Evolutionary conservation across 23 tunicate genomes (phyloP).

Genomic region (Styela clava): DNA sequence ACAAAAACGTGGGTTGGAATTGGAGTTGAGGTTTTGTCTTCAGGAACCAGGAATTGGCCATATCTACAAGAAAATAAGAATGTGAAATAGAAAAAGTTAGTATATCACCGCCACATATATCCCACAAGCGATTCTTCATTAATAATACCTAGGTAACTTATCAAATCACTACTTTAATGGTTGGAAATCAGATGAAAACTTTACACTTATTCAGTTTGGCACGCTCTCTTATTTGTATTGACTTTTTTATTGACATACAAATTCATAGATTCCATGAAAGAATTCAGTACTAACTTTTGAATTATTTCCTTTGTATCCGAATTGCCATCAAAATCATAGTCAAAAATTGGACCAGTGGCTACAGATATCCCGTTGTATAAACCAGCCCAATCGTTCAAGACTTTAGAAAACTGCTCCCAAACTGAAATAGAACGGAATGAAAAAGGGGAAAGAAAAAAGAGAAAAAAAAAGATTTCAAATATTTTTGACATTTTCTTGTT

Average conservation of each 20-base stretch:
- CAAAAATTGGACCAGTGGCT: constrained; percentile 63
- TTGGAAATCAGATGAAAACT: too few relatives aligned
- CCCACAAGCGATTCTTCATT: too few relatives aligned
- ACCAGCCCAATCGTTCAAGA: constrained; percentile 54
- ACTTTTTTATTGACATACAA: too few relatives aligned
- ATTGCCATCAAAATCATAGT: constrained; percentile 67
- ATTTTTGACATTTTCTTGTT: too few relatives aligned
- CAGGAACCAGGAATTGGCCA: neutral
- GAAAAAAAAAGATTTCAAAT: constrained; percentile 2
- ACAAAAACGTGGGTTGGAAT: constrained; percentile 70
- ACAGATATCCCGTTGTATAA: constrained; percentile 66
- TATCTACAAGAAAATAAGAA: neutral
- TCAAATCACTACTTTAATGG: too few relatives aligned
- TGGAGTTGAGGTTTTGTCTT: constrained; percentile 33
- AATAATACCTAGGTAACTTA: neutral
- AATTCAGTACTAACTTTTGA: constrained; percentile 43
- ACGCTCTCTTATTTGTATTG: too few relatives aligned
- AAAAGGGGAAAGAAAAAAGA: neutral
- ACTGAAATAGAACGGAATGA: constrained; percentile 30
- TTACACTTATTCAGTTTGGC: too few relatives aligned
- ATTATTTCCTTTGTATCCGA: constrained; percentile 51
- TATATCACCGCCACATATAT: too few relatives aligned
- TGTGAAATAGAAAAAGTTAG: too few relatives aligned
- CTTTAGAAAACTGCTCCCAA: constrained; percentile 66
- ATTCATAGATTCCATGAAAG: too few relatives aligned